These are phyloP conservation scores for Phoeniculus purpureus DNA, from an alignment of 2,797 vertebrate genomes.

Conservation along the genomic window DNA sequence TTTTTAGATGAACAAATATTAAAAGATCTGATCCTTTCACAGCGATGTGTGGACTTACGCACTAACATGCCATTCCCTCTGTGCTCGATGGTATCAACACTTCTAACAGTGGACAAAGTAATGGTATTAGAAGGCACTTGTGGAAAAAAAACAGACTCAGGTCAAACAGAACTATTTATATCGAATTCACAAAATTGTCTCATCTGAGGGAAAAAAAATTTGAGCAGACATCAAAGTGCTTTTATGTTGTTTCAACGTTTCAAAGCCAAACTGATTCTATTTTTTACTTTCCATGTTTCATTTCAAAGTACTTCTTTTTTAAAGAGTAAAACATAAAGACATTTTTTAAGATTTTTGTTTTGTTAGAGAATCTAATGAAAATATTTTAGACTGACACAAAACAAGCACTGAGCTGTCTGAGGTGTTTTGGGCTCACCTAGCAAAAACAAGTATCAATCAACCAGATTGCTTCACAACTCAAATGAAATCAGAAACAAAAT, in stretches of 20 bases:
- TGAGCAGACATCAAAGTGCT: conserved; percentile 19
- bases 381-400: conserved; percentile 46
- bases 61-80: not conserved
- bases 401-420: not conserved
- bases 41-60: not conserved
- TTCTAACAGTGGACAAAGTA: not conserved
- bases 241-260: conserved; percentile 30
- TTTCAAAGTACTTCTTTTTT: conserved; percentile 47
- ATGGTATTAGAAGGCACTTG: fast-evolving
- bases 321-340: conserved; percentile 32
- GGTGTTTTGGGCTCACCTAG: not conserved
- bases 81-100: not conserved
- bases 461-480: not conserved
- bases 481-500: not conserved
- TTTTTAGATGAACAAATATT: not conserved
- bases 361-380: conserved; percentile 47
- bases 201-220: not conserved
- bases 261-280: conserved; percentile 48
- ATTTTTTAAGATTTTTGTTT: conserved; percentile 40
- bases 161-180: conserved; percentile 50
- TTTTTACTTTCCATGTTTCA: conserved; percentile 38
- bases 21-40: not conserved
- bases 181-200: conserved; percentile 13
- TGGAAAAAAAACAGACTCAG: conserved; percentile 44
- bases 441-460: not conserved